A percentile compares a stretch with the other conserved stretches of the same genome.
These are phyloP conservation scores for Ptilonorhynchus violaceus DNA, from an alignment of 2,113 vertebrate species.

Conservation along the genomic window DNA sequence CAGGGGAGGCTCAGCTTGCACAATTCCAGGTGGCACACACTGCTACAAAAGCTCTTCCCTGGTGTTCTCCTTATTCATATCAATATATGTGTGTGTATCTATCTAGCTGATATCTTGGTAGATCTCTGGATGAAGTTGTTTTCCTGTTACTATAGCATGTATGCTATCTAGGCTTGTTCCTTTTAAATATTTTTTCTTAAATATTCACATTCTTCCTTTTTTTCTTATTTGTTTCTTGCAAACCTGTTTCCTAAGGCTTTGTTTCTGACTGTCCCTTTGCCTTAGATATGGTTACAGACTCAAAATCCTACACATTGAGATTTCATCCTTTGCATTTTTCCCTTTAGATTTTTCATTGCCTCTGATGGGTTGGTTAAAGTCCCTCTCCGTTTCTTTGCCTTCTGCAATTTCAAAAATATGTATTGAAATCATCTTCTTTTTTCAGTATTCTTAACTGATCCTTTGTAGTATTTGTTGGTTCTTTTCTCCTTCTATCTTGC, in stretches of 20 bases:
- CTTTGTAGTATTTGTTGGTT: background rate
- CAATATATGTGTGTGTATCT: background rate
- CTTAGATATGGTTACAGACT: background rate
- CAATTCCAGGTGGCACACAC: fast-evolving
- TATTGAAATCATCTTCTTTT: background rate
- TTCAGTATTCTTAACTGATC: background rate
- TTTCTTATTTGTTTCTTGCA: background rate
- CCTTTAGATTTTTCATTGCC: background rate
- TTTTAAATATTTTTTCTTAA: background rate
- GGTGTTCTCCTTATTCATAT: background rate
- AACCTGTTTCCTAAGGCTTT: background rate
- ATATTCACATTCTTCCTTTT: background rate
- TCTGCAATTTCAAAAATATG: background rate
- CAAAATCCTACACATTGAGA: background rate
- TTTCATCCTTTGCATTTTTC: background rate
- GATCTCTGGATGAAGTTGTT: background rate
- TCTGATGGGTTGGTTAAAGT: background rate
- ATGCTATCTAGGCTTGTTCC: background rate
- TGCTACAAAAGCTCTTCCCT: background rate
- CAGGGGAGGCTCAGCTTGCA: background rate
- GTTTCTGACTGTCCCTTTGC: background rate
- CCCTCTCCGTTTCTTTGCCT: background rate
- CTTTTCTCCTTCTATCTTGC: background rate
- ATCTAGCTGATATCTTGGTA: background rate
- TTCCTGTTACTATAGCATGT: background rate